A percentile compares a stretch with the other conserved stretches of the same genome.
Conservation (phyloP, 2,113 vertebrate species). For the Chionis minor region DNA sequence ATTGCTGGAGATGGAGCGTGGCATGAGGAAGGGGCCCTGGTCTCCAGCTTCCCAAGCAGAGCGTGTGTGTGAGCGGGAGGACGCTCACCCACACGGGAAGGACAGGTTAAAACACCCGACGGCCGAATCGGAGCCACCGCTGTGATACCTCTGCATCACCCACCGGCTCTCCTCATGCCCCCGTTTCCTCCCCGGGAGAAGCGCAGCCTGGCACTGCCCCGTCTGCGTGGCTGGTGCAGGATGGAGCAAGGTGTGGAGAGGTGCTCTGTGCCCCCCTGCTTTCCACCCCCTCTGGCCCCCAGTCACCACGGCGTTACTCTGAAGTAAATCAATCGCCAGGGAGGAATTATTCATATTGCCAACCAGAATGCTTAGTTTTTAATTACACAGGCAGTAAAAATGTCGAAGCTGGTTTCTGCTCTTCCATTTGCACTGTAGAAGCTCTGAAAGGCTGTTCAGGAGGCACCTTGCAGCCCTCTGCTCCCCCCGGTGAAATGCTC, state of each 20-base stretch:
- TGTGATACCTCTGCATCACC: neutral
- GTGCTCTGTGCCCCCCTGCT: neutral
- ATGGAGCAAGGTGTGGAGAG: neutral
- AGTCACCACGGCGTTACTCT: neutral
- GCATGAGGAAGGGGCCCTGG: neutral
- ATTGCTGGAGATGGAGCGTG: slow-evolving; percentile 46
- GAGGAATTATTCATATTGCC: neutral
- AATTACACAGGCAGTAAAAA: neutral
- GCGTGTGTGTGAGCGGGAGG: neutral
- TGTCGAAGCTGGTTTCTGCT: neutral
- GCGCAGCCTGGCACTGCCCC: neutral
- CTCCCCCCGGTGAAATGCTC: too few species aligned
- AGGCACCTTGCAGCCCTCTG: too few species aligned
- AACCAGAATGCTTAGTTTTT: neutral
- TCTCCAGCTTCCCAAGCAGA: neutral
- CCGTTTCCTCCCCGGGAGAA: neutral
- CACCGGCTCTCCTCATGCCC: neutral
- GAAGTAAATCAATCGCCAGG: neutral
- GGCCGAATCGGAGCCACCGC: neutral
- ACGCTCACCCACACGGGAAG: neutral
- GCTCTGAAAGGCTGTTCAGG: neutral
- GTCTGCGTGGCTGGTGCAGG: rapidly evolving
- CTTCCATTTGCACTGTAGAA: neutral
- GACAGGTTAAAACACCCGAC: neutral
- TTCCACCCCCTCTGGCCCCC: neutral